Conservation (phyloP, 2,113 vertebrate species). For the Illadopsis cleaveri region DNA sequence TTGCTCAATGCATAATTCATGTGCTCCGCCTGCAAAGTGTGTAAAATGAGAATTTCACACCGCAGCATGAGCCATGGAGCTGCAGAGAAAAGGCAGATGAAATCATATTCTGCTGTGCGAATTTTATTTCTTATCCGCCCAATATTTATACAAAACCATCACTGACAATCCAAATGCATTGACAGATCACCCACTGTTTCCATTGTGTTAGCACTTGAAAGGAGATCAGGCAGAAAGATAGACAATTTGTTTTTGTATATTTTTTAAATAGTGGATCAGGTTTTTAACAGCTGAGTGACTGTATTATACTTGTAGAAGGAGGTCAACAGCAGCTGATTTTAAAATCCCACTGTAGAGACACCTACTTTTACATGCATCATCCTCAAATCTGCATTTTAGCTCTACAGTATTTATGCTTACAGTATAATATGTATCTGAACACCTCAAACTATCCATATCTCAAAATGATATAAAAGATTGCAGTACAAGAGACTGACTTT, state of each 20-base stretch:
- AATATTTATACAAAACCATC: conserved; percentile 86
- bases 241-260: conserved; percentile 84
- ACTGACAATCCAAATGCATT: conserved; percentile 83
- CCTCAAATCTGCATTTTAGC: conserved; percentile 65
- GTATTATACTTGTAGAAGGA: conserved; percentile 76
- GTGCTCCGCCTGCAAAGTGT: conserved; percentile 96
- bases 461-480: conserved; percentile 52
- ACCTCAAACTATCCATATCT: conserved; percentile 50
- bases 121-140: conserved; percentile 82
- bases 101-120: conserved; percentile 84
- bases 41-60: conserved; percentile 99
- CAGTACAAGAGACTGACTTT: conserved; percentile 33
- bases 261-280: conserved; percentile 80
- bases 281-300: conserved; percentile 79
- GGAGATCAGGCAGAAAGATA: conserved; percentile 85
- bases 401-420: conserved; percentile 30
- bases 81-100: conserved; percentile 84
- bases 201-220: conserved; percentile 81
- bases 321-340: conserved; percentile 67
- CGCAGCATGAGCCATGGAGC: conserved; percentile 91
- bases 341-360: conserved; percentile 58
- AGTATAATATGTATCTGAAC: conserved; percentile 20
- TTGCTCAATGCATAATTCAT: conserved; percentile 99
- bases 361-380: conserved; percentile 57
- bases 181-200: conserved; percentile 84